Evolutionary conservation across 1,140 invertebrate species (phyloP).

Genomic region (Anagrus nilaparvatae): DNA sequence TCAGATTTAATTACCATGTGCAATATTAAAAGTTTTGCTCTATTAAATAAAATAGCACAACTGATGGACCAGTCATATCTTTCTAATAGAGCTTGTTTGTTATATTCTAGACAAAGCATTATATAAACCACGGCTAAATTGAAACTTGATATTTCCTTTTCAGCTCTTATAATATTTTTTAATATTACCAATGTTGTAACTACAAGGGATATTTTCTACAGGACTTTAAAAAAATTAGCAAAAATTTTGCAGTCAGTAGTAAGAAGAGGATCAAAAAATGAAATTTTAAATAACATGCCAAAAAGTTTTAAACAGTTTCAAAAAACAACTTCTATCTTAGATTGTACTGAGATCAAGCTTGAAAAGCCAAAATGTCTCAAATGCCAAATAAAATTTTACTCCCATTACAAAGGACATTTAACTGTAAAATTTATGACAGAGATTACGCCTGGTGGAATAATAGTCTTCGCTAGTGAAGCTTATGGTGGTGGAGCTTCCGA

Average conservation of each 20-base stretch:
- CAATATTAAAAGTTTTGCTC: constrained; percentile 3
- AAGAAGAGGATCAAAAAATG: constrained; percentile 5
- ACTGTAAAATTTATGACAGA: constrained; percentile 28
- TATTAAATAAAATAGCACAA: constrained; percentile 4
- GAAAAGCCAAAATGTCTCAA: constrained; percentile 17
- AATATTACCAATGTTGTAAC: not conserved
- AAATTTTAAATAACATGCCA: constrained; percentile 11
- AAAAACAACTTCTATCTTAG: constrained; percentile 14
- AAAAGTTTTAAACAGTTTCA: constrained; percentile 11
- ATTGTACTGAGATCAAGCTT: constrained; percentile 22
- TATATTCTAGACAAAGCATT: constrained; percentile 1
- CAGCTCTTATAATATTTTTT: not conserved
- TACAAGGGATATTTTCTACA: not conserved
- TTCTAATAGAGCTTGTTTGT: not conserved
- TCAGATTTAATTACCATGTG: constrained; percentile 4
- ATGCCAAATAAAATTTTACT: constrained; percentile 21
- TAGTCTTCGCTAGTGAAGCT: constrained; percentile 13
- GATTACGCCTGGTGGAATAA: constrained; percentile 21
- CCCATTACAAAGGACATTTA: constrained; percentile 24
- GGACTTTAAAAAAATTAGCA: constrained; percentile 1
- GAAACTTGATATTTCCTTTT: constrained; percentile 4
- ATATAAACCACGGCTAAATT: constrained; percentile 5
- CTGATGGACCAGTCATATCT: constrained; percentile 2
- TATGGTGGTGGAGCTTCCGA: constrained; percentile 18
- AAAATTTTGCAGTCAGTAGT: not conserved